Evolutionary conservation across 2,888 invertebrate genomes (phyloP).

Genomic region (Atherix ibis): DNA sequence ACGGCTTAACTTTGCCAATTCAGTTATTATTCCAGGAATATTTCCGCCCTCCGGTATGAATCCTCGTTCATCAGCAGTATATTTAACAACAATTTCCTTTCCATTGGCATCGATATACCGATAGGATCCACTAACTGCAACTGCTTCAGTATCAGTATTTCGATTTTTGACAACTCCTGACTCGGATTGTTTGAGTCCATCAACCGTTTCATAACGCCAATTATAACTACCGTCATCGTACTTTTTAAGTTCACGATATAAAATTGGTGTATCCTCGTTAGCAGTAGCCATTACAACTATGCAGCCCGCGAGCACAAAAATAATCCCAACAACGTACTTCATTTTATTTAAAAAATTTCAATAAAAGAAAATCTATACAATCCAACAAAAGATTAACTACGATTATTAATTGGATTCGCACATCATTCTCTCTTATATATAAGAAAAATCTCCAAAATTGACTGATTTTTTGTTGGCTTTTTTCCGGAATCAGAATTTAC

Average conservation of each 20-base stretch:
- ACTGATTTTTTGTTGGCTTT: too few relatives aligned
- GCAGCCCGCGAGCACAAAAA: background rate
- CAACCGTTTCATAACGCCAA: constrained; percentile 18
- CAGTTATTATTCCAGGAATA: constrained; percentile 9
- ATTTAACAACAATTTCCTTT: constrained; percentile 25
- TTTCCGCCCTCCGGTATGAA: constrained; percentile 24
- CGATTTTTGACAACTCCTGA: constrained; percentile 28
- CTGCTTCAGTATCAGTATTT: constrained; percentile 26
- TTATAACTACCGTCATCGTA: constrained; percentile 5
- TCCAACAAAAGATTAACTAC: too few relatives aligned
- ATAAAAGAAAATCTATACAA: too few relatives aligned
- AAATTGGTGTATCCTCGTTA: constrained; percentile 4
- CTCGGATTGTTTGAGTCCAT: constrained; percentile 26
- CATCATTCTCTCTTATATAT: too few relatives aligned
- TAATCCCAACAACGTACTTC: constrained; percentile 6
- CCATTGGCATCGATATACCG: constrained; percentile 33
- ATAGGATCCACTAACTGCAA: constrained; percentile 31
- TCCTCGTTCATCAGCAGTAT: constrained; percentile 32
- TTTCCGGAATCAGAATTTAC: too few relatives aligned
- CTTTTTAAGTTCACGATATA: constrained; percentile 6
- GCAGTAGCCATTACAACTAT: constrained; percentile 2
- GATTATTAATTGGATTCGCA: too few relatives aligned
- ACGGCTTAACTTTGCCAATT: constrained; percentile 6
- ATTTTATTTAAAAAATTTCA: too few relatives aligned
- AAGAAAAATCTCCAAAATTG: too few relatives aligned